Conservation (phyloP, 2,888 invertebrate species). For the Eupithecia abbreviata region DNA sequence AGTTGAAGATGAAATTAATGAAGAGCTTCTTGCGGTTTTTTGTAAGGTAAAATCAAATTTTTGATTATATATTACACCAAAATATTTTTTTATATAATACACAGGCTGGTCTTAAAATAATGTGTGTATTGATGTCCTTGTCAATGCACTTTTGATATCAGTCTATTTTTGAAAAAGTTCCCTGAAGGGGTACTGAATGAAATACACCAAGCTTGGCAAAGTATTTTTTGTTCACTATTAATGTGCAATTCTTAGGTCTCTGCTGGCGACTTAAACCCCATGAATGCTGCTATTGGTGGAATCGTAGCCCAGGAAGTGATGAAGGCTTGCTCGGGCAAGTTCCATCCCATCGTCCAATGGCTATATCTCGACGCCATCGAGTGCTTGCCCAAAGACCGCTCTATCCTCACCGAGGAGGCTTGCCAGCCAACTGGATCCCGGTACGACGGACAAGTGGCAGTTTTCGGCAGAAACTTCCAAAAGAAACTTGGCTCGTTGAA, state of each 20-base stretch:
- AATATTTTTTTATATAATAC: background rate
- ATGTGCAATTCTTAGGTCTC: constrained; percentile 72
- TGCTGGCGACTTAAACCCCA: constrained; percentile 92
- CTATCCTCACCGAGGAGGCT: constrained; percentile 87
- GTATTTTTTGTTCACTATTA: background rate
- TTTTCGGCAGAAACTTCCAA: constrained; percentile 96
- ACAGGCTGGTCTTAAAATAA: background rate
- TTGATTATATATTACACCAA: background rate
- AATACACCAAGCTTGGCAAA: background rate
- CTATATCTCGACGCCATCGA: constrained; percentile 98
- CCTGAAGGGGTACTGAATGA: background rate
- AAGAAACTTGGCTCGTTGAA: constrained; percentile 90
- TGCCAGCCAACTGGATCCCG: constrained; percentile 88
- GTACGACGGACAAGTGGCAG: constrained; percentile 95
- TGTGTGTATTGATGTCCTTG: background rate
- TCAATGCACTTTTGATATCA: background rate
- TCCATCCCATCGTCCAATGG: constrained; percentile 96
- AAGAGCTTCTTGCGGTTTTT: constrained; percentile 88
- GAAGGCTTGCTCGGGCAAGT: constrained; percentile 99
- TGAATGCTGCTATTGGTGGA: constrained; percentile 97
- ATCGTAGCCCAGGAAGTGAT: constrained; percentile 99
- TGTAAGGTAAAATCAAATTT: constrained; percentile 82
- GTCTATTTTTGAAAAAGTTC: background rate
- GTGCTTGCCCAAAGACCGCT: constrained; percentile 90
- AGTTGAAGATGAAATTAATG: constrained; percentile 79